Conservation (phyloP, 1,140 invertebrate genomes). For the Bombyx mandarina region DNA sequence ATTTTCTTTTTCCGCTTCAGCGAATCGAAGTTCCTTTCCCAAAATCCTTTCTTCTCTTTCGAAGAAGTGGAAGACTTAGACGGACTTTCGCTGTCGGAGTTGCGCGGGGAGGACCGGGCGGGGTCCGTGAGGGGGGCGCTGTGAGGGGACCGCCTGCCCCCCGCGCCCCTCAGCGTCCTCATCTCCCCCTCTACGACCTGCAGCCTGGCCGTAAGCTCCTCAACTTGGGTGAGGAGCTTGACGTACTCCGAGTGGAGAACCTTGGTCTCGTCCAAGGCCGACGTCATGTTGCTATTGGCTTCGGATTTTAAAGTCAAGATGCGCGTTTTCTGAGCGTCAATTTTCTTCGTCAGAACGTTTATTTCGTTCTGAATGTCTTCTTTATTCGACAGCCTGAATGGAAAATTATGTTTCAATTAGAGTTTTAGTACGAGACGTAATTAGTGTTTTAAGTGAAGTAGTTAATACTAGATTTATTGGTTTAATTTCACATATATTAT, state of each 20-base stretch:
- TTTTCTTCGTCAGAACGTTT: conserved; percentile 75
- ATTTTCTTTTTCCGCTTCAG: conserved; percentile 64
- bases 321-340: conserved; percentile 75
- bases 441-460: too few species aligned
- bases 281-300: conserved; percentile 73
- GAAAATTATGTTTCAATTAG: too few species aligned
- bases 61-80: conserved; percentile 55
- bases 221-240: conserved; percentile 73
- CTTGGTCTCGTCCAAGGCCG: conserved; percentile 76
- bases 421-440: too few species aligned
- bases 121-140: conserved; percentile 60
- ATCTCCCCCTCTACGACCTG: conserved; percentile 75
- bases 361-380: conserved; percentile 88
- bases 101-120: conserved; percentile 63
- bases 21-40: conserved; percentile 70
- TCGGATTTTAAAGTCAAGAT: conserved; percentile 79
- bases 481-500: too few species aligned
- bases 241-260: conserved; percentile 76
- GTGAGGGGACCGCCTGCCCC: conserved; percentile 55
- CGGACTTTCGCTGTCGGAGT: conserved; percentile 60
- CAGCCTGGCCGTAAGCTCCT: conserved; percentile 73
- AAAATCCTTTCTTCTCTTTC: conserved; percentile 69
- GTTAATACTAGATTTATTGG: too few species aligned
- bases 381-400: conserved; percentile 77
- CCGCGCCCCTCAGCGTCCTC: conserved; percentile 64